These are phyloP conservation scores for Takifugu bimaculatus DNA, from an alignment of 2,113 vertebrate genomes.

Conservation along the genomic window DNA sequence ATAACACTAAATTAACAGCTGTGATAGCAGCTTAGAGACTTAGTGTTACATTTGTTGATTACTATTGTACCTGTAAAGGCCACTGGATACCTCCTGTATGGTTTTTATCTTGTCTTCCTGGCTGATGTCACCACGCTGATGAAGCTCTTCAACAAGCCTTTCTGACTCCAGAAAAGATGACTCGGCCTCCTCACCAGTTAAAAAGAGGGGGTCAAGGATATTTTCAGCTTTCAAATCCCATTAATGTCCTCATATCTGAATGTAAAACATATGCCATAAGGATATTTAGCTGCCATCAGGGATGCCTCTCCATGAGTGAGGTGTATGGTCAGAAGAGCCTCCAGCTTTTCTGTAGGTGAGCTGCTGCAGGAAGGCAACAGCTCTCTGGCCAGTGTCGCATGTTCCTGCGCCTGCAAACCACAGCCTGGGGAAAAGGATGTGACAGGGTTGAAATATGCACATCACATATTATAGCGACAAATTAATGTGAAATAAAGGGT, in stretches of 20 bases:
- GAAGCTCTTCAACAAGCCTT: conserved; percentile 47
- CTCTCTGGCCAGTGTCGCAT: conserved; percentile 37
- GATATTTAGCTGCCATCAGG: conserved; percentile 66
- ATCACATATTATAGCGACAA: too few species aligned
- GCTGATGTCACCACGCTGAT: conserved; percentile 24
- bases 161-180: conserved; percentile 50
- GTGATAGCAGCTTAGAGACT: not conserved
- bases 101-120: conserved; percentile 48
- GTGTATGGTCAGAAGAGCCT: conserved; percentile 65
- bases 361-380: conserved; percentile 35
- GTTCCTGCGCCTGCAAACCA: conserved; percentile 56
- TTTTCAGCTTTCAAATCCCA: not conserved
- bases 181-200: conserved; percentile 54
- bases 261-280: conserved; percentile 17
- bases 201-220: conserved; percentile 49
- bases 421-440: conserved; percentile 39
- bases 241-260: not conserved
- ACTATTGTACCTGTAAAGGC: conserved; percentile 56
- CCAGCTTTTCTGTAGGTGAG: conserved; percentile 43
- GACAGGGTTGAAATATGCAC: not conserved
- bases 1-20: not conserved
- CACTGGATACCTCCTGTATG: conserved; percentile 52
- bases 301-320: conserved; percentile 63
- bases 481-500: not conserved
- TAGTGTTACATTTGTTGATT: too few species aligned